Base-by-base conservation (phyloP, 1,140 invertebrate genomes). In the Sycophila sp. region DNA sequence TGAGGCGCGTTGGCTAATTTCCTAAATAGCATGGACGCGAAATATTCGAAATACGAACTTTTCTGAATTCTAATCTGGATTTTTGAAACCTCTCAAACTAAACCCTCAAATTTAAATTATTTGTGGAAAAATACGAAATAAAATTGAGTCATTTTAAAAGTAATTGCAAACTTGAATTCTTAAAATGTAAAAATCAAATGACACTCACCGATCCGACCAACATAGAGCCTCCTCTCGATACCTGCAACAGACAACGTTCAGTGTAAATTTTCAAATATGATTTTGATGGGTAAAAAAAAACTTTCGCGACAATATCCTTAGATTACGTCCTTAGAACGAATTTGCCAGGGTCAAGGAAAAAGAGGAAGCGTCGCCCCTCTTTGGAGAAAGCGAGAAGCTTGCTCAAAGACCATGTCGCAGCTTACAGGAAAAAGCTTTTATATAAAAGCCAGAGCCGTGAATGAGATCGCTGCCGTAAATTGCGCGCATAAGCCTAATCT, bases 211-310 rank as follows among this genome's bases (percentile, higher is more conserved):
- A 79, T 92, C 91, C 56, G 91, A 90, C 92, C 92, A 93, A 81
- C 92, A 92, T 19, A 93, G 84, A n/a, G 91, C 89, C 69, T 93
- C 91, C 71, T 93, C 91, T 62, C 91, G 89, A 81, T 92, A 93
- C 85, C 91, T 93, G 87, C 67, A 92, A 78, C 82, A 82, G 24
- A 69, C 76, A 78, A 75, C 8, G 10, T 19, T 38, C 30, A 19
- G 2, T 34, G 77, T 72, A 70, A 75, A 80, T 55, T 71, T 68
- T 62, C 22, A 64, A 38, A 38, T 38, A 1, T 38, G 6, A 45
- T 47, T 47, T 11, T 53, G n/a, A n/a, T n/a, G n/a, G n/a, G n/a
- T n/a, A n/a, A n/a, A n/a, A n/a, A n/a, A n/a, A n/a, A n/a, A n/a
- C n/a, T n/a, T n/a, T n/a, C n/a, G n/a, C n/a, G n/a, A n/a, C n/a